phyloP scores from a whole-genome alignment of 2,113 vertebrate genomes.

The Triplophysa dalaica region DNA sequence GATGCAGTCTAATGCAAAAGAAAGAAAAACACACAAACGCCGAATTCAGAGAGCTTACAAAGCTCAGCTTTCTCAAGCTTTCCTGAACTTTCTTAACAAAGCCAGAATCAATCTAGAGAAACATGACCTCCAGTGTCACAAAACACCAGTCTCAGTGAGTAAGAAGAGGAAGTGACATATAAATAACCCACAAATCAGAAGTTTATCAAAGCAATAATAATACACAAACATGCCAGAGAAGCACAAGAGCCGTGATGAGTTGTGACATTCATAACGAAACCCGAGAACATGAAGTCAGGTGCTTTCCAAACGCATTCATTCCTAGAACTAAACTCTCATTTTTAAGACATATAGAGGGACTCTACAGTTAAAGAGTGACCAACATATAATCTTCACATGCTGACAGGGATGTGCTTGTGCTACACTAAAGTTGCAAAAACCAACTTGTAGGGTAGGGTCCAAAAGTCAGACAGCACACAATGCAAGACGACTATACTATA shows the following conservation, averaged over 20 bases:
- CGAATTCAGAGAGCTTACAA: slow-evolving; percentile 5
- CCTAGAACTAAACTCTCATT: neutral
- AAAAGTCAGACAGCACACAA: no score
- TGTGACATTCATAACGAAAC: neutral
- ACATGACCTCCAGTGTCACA: slow-evolving; percentile 2
- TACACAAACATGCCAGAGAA: neutral
- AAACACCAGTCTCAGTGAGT: neutral
- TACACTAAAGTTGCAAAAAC: no score
- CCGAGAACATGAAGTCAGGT: neutral
- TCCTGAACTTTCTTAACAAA: slow-evolving; percentile 66
- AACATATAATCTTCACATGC: neutral
- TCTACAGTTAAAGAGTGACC: neutral
- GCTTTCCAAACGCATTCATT: slow-evolving; percentile 12
- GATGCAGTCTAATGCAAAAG: neutral
- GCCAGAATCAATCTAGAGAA: slow-evolving; percentile 47
- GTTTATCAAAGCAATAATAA: neutral
- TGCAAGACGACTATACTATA: neutral
- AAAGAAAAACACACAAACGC: neutral
- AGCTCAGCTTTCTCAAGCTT: slow-evolving; percentile 52
- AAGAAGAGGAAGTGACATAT: neutral
- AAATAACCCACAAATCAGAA: neutral
- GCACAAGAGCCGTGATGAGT: neutral
- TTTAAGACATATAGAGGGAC: neutral
- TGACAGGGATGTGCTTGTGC: no score
- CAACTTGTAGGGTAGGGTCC: no score